Conservation (phyloP, 1,140 invertebrate species). For the Zaprionus inermis region DNA sequence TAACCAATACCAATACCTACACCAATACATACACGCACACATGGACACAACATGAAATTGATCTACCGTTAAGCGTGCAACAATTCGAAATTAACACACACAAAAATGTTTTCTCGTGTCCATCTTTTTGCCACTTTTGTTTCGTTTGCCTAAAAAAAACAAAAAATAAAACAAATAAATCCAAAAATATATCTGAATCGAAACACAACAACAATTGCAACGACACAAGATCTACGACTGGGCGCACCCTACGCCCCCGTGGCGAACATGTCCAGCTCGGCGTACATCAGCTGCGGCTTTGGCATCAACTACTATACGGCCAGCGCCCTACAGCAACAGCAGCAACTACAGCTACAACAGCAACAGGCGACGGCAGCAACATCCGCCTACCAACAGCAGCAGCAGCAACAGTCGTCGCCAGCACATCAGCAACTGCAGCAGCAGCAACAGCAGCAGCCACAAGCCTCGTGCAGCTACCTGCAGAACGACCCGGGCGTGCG, state of each 20-base stretch:
- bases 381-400: slow-evolving; percentile 42
- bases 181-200: too few relatives aligned
- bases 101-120: slow-evolving; percentile 74
- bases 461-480: slow-evolving; percentile 33
- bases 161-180: slow-evolving; percentile 42
- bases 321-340: slow-evolving; percentile 49
- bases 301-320: slow-evolving; percentile 81
- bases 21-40: slow-evolving; percentile 16
- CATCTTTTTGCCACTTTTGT: slow-evolving; percentile 75
- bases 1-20: neutral
- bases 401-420: slow-evolving; percentile 44
- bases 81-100: slow-evolving; percentile 64
- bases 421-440: slow-evolving; percentile 38
- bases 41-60: slow-evolving; percentile 15
- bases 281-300: slow-evolving; percentile 78
- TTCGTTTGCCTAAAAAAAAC: slow-evolving; percentile 61
- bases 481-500: slow-evolving; percentile 86
- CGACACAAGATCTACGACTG: slow-evolving; percentile 56
- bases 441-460: slow-evolving; percentile 31
- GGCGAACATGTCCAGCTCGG: slow-evolving; percentile 73
- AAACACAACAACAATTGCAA: slow-evolving; percentile 42
- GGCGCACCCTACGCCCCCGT: slow-evolving; percentile 63
- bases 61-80: slow-evolving; percentile 44
- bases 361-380: slow-evolving; percentile 44
- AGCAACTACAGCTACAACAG: slow-evolving; percentile 47